A percentile compares a stretch with the other conserved stretches of the same genome.
Conservation (phyloP, 2,113 vertebrate genomes). For the Rattus rattus region DNA sequence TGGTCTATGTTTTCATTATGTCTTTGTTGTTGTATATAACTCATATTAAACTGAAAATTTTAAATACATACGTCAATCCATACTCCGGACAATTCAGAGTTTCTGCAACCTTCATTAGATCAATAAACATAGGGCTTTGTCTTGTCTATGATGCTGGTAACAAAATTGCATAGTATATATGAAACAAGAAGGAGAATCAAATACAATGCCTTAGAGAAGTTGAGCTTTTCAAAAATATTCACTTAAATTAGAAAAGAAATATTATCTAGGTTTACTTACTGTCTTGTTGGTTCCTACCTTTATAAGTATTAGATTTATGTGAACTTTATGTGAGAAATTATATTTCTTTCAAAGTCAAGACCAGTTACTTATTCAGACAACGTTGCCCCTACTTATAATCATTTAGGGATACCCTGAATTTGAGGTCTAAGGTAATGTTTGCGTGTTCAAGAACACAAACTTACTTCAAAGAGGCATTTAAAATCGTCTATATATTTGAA, state of each 20-base stretch:
- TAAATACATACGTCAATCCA: not conserved
- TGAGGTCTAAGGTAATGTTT: not conserved
- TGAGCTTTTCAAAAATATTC: not conserved
- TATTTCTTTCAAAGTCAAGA: constrained; percentile 4
- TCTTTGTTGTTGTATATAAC: not conserved
- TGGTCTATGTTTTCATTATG: not conserved
- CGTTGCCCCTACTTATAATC: not conserved
- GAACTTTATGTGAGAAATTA: not conserved
- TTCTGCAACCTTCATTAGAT: not conserved
- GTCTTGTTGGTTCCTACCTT: not conserved
- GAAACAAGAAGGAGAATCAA: not conserved
- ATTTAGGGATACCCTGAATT: not conserved
- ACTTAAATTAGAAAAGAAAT: constrained; percentile 2
- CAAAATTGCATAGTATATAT: not conserved
- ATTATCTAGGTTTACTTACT: not conserved
- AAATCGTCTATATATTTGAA: not conserved
- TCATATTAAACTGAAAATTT: not conserved
- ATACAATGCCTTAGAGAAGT: not conserved
- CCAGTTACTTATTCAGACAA: not conserved
- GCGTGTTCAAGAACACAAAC: not conserved
- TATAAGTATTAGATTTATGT: not conserved
- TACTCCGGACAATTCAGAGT: not conserved
- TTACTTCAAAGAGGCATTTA: not conserved
- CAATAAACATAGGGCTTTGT: not conserved
- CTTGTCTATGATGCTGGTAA: not conserved